These are phyloP conservation scores for Tonatia bakeri DNA, from an alignment of 2,113 vertebrate species.

Conservation along the genomic window DNA sequence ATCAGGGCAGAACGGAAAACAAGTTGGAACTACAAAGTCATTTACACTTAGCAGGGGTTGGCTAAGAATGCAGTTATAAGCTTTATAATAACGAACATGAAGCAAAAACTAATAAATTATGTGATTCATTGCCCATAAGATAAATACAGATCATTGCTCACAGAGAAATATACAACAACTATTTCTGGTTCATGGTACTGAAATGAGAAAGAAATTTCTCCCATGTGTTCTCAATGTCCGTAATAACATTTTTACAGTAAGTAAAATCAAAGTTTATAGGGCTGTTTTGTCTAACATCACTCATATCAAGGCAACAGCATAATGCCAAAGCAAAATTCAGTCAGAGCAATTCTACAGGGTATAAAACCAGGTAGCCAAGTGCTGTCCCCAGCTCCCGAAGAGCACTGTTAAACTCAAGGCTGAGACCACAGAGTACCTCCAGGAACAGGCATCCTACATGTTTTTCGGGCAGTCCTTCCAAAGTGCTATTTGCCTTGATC, in stretches of 20 bases:
- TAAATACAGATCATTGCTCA: conserved; percentile 19
- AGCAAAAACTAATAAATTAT: conserved; percentile 24
- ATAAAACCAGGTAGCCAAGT: neutral
- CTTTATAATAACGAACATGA: conserved; percentile 14
- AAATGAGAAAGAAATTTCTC: conserved; percentile 44
- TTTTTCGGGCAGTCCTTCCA: neutral
- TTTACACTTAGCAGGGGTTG: neutral
- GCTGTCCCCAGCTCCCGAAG: neutral
- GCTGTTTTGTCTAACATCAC: neutral
- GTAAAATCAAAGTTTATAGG: conserved; percentile 37
- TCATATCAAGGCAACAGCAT: neutral
- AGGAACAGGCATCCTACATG: neutral
- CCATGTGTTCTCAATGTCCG: conserved; percentile 6
- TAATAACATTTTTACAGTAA: conserved; percentile 42
- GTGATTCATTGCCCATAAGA: conserved; percentile 7
- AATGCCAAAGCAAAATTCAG: conserved; percentile 26
- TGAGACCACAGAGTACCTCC: neutral
- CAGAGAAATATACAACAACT: neutral
- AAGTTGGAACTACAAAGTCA: neutral
- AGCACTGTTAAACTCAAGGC: neutral
- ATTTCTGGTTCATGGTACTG: conserved; percentile 18
- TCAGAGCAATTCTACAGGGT: neutral
- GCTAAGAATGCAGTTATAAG: conserved; percentile 25
- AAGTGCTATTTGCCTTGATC: neutral
- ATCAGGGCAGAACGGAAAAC: neutral